Base-by-base conservation (phyloP, 1,140 invertebrate genomes). In the Calephelis virginiensis region DNA sequence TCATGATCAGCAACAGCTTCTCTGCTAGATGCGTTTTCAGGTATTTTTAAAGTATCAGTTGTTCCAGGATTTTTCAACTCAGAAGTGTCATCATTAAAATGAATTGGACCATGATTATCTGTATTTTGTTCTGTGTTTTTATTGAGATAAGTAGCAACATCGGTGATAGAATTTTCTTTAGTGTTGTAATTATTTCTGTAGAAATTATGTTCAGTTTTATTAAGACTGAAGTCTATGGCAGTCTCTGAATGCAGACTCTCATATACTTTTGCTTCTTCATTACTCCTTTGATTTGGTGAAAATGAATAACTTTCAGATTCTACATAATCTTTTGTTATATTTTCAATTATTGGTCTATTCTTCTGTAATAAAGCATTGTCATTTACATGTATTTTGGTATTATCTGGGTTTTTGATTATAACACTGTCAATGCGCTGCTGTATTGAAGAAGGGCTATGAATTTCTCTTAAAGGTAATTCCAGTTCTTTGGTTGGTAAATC, bases 381-480 rank as follows among this genome's bases (percentile, higher is more conserved):
- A 14, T 53, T 43, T 10, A 14, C 14, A 53, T 40, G 38, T 11
- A 45, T 5, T 73, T 80, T 85, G 10, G 60, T 64, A 72, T 83
- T 89, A 59, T 91, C 89, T 14, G 86, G 86, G 80, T 89, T 91
- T 82, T 90, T 90, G 69, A 90, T 90, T 47, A 91, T 91, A 17
- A 91, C 89, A 77, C 89, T 91, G 62, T 91, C 86, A 75, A 73
- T 75, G 68, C 70, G 66, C 59, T 73, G 69, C 17, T 53, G 60
- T 45, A 66, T 63, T 46, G 71, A 28, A 37, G 53, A 56, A 3
- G 53, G 53, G 11, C 53, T 56, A 38, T 56, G 53, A 7, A 75
- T 61, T 71, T 74, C 66, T 61, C 67, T 73, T 47, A 60, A 40
- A 50, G 64, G 53, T 38, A 69, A n/a, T 56, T 61, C 60, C 62